Evolutionary conservation across 2,797 vertebrate genomes (phyloP), one percentile per base, ranked within the genome.

Genomic region (Gouania willdenowi): DNA sequence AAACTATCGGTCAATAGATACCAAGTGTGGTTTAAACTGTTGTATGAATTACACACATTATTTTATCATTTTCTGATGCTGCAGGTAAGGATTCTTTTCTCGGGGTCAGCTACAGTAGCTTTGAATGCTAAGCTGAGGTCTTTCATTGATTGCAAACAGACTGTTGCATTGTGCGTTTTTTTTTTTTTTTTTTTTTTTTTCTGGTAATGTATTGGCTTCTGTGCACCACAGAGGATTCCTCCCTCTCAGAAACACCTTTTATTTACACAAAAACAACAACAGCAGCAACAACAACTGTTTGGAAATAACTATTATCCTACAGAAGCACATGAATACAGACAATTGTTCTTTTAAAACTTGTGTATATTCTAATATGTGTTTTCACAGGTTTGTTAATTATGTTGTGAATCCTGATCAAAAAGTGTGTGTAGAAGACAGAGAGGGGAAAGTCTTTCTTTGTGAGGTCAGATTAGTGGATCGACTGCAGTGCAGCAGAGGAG

Each of bases 141-240:
- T 31, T 14, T 25, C 52, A 49, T 52, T 48, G 38, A 62, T 62
- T 43, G 61, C 52, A 28, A 45, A 45, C 42, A 40, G 33, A 14
- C 49, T 53, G 39, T 46, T 52, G 29, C 27, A n/a, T n/a, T 48
- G 52, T 28, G 43, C 45, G 47, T 37, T 40, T 14, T 21, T 42
- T 49, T 47, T 41, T 41, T 16, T 54, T 25, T 40, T 14, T 21
- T 42, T 49, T 47, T 41, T 41, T 16, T 54, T 25, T 18, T 24
- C 33, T 52, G 46, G 37, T 46, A 42, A 60, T 8, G 4, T 41
- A 42, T 54, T 36, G 36, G 45, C 26, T 66, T 32, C 39, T 35
- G 16, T 23, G 32, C 46, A 37, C 17, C 10, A n/a, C 8, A 41
- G 33, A 39, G 44, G 48, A 41, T 40, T 31, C 32, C 54, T 54